Base-by-base conservation (phyloP, 2,888 invertebrate genomes). In the Amphiduros pacificus region DNA sequence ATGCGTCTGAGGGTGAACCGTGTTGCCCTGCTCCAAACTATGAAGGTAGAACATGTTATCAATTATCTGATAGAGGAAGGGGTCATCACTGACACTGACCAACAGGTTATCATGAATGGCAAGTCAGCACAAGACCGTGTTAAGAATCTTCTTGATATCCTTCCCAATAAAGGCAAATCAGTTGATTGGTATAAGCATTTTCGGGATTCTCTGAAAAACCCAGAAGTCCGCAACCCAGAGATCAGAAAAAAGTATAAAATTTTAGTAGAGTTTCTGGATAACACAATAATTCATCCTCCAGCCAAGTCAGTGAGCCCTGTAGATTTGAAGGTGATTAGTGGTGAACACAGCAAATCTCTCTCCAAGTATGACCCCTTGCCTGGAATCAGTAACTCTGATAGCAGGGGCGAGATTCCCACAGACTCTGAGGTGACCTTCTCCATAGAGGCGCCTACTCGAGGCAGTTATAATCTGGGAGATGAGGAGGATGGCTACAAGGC, bases 131-230 rank as follows among this genome's bases (percentile, higher is more conserved):
- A 17, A 17, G 36, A 9, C 9, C 9, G 17, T 11, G 17, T 17
- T 36, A 36, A 36, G 17, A 36, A 31, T 27, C 24, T 58, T 49
- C 58, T 62, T 41, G 59, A 62, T 40, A 59, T 62, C 52, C 36
- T 62, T 28, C 59, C 60, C 24, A 52, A 26, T 20, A 62, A 62
- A 54, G 52, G 51, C 22, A 44, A 52, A n/a, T 9, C 50, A 27
- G 28, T 51, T 17, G 36, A 62, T 22, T 62, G 62, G 62, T 62
- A 62, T 32, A n/a, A 44, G 29, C 59, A 62, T 48, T 62, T 62
- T 29, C 49, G 53, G 26, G 44, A 55, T 22, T 27, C 62, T 9
- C 44, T 62, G 27, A 44, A 31, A 17, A 53, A 44, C 27, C 50
- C 59, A 4, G 29, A 48, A n/a, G 51, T 51, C 17, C 31, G 29